Percentiles rank a stretch among this genome's conserved stretches.
These are phyloP conservation scores for Aleiodes leptofemur DNA, from an alignment of 2,888 invertebrate genomes.

Conservation along the genomic window DNA sequence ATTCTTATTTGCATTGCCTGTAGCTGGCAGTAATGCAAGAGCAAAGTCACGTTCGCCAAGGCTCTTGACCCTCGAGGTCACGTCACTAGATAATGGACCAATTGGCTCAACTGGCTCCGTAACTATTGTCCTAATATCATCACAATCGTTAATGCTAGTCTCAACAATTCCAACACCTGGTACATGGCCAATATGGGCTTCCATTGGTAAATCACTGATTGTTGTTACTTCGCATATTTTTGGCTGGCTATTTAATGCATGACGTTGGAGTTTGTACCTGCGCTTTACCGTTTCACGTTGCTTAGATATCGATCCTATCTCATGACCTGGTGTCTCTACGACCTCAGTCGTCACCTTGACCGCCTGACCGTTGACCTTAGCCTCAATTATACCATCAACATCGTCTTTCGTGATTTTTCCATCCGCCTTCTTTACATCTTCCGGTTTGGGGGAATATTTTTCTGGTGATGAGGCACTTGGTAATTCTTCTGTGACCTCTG, in stretches of 20 bases:
- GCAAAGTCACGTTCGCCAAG: slow-evolving; percentile 56
- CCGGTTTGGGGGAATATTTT: not conserved
- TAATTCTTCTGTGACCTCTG: not conserved
- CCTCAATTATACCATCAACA: slow-evolving; percentile 41
- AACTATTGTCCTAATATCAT: slow-evolving; percentile 52
- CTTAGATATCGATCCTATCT: slow-evolving; percentile 47
- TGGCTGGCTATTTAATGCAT: slow-evolving; percentile 54
- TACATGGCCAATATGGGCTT: slow-evolving; percentile 67
- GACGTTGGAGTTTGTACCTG: slow-evolving; percentile 61
- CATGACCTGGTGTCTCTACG: slow-evolving; percentile 32
- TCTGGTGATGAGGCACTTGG: not conserved
- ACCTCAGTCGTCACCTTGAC: slow-evolving; percentile 58
- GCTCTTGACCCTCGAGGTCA: slow-evolving; percentile 59
- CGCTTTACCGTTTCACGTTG: slow-evolving; percentile 49
- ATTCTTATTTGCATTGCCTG: slow-evolving; percentile 48
- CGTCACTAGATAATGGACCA: slow-evolving; percentile 56
- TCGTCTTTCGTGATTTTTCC: slow-evolving; percentile 5
- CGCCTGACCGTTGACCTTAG: slow-evolving; percentile 54
- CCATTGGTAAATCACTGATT: slow-evolving; percentile 63
- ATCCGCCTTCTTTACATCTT: not conserved
- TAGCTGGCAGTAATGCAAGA: slow-evolving; percentile 51
- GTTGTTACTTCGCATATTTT: slow-evolving; percentile 67
- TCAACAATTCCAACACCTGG: slow-evolving; percentile 69
- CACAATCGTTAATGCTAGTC: slow-evolving; percentile 46
- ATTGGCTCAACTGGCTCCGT: slow-evolving; percentile 67